Base-by-base conservation (phyloP, 2,797 vertebrate species). In the Yasuhikotakia modesta region DNA sequence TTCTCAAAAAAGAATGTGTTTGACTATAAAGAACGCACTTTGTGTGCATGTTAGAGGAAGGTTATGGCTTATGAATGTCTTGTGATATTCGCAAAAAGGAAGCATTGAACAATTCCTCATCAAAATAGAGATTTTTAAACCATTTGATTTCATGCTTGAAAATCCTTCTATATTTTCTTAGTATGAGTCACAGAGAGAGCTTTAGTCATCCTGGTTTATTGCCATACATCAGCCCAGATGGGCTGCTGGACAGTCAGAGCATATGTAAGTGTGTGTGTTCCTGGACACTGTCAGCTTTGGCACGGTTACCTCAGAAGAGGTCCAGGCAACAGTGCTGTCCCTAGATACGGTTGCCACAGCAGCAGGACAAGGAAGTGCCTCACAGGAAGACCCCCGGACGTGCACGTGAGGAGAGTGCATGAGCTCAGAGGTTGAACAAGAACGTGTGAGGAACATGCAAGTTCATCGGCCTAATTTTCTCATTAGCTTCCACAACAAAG, bases 261-360 rank as follows among this genome's bases (percentile, higher is more conserved):
- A 73, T 73, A 67, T 79, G 70, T 60, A 55, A 63, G 63, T 58
- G 70, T 68, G 70, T 70, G 48, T 60, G 39, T 82, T 30, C 27
- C 84, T 88, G 87, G 87, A 87, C 85, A 61, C 13, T 58, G 71
- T 76, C 81, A 55, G 76, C 58, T 64, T 53, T 78, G 68, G 57
- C 76, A 70, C 43, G 21, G 10, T 45, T 80, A 69, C 86, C 52
- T 73, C 48, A 73, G 53, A 48, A 53, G 76, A 82, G 79, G 83
- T 85, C 83, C 85, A 88, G 77, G 71, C 86, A 64, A 83, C 73
- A 2, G 55, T 92, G 88, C 89, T 92, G 85, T 91, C 86, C 87
- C 89, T 91, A 81, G 90, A 91, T 81, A 92, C 90, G 1, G 90
- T 91, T 90, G 85, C 90, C 86, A 91, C 88, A 92, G 88, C 92